These are phyloP conservation scores for Lithobates sylvaticus DNA, from an alignment of 2,797 vertebrate species.

Conservation along the genomic window DNA sequence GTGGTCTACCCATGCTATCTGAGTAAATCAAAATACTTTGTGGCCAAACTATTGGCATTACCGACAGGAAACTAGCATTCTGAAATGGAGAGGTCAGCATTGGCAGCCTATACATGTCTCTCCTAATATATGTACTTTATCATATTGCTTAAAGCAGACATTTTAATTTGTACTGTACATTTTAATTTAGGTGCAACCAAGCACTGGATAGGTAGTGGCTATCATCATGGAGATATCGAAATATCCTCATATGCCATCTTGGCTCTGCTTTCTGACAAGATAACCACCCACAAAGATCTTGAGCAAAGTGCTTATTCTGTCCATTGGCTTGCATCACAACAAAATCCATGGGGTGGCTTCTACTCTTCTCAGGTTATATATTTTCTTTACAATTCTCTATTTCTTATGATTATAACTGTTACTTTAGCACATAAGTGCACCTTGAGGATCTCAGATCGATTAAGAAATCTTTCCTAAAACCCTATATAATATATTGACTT, in stretches of 20 bases:
- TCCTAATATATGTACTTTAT: neutral
- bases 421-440: neutral
- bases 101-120: neutral
- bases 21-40: too few relatives aligned
- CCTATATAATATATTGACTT: too few relatives aligned
- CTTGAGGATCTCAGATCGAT: too few relatives aligned
- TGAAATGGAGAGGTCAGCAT: neutral
- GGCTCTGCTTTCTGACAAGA: slow-evolving; percentile 30
- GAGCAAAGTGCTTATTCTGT: neutral
- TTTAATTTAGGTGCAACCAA: neutral
- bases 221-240: neutral
- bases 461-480: too few relatives aligned
- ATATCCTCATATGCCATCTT: slow-evolving; percentile 15
- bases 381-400: neutral
- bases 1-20: too few relatives aligned
- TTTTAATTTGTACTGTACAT: neutral
- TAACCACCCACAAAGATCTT: neutral
- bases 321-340: neutral
- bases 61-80: too few relatives aligned
- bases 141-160: neutral
- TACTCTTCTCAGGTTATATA: slow-evolving; percentile 19
- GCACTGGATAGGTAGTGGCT: neutral
- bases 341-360: slow-evolving; percentile 46
- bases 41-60: too few relatives aligned
- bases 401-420: neutral